phyloP scores from a whole-genome alignment of 2,113 vertebrate species.

The Bufo gargarizans region DNA sequence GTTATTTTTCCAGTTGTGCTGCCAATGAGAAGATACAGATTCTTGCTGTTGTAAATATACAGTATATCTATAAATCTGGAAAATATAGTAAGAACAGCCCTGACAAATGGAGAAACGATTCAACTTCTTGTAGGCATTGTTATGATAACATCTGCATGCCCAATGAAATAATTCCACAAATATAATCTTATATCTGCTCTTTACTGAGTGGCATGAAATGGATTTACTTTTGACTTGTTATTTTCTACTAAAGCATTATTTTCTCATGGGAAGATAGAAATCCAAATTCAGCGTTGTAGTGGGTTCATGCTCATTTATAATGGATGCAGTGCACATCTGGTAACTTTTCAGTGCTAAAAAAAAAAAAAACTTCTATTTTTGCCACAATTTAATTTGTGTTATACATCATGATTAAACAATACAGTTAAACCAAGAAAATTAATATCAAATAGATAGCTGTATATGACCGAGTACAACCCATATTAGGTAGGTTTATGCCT shows the following conservation, averaged over 20 bases:
- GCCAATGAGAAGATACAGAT: no score
- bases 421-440: not conserved
- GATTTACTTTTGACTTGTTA: not conserved
- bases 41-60: not conserved
- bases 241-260: not conserved
- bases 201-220: not conserved
- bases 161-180: not conserved
- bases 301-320: not conserved
- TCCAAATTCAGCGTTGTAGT: not conserved
- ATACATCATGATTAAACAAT: not conserved
- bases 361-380: not conserved
- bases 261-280: not conserved
- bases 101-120: not conserved
- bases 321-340: not conserved
- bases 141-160: not conserved
- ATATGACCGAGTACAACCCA: not conserved
- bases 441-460: not conserved
- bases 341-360: not conserved
- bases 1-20: not conserved
- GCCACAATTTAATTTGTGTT: not conserved
- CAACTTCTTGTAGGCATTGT: not conserved
- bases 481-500: not conserved
- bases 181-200: not conserved
- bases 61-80: not conserved
- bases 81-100: not conserved